These are phyloP conservation scores for Antigone vipio DNA, from an alignment of 2,113 vertebrate species.

Conservation along the genomic window DNA sequence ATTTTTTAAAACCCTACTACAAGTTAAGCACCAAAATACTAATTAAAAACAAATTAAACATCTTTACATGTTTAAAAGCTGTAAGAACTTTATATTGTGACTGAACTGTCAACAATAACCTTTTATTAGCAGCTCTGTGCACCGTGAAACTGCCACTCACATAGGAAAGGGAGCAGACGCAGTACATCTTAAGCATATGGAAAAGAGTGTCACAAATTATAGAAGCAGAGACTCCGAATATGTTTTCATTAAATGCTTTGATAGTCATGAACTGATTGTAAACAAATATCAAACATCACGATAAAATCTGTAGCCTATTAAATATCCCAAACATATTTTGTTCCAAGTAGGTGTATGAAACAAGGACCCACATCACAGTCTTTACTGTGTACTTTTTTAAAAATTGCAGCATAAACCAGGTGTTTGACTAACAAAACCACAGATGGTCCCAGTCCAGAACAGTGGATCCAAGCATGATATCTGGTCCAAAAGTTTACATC, in stretches of 20 bases:
- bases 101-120: background rate
- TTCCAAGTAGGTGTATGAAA: background rate
- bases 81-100: background rate
- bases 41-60: constrained; percentile 18
- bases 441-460: background rate
- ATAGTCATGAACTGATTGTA: background rate
- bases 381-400: background rate
- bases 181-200: background rate
- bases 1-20: background rate
- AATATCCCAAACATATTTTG: background rate
- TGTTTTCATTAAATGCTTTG: background rate
- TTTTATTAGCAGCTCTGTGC: constrained; percentile 1
- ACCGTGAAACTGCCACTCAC: background rate
- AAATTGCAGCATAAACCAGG: background rate
- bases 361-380: background rate
- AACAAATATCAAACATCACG: background rate
- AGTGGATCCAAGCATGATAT: background rate
- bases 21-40: background rate
- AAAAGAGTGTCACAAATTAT: background rate
- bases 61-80: background rate
- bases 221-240: background rate
- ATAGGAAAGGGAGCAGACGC: background rate
- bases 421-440: background rate
- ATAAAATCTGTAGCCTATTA: background rate
- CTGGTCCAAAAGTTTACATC: background rate